Conservation (phyloP, 1,140 invertebrate species). For the Drosophila malerkotliana region DNA sequence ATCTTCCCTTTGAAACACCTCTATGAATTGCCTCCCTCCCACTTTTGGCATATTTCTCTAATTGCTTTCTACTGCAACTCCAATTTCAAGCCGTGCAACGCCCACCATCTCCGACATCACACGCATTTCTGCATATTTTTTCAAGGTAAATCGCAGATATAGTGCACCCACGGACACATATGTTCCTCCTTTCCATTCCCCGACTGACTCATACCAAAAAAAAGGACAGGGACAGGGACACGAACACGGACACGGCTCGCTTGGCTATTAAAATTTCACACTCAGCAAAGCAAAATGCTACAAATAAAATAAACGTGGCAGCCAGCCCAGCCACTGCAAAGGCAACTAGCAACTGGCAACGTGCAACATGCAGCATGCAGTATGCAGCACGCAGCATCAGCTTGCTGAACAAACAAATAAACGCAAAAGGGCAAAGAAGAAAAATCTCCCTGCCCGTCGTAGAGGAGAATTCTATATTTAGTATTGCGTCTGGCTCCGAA, state of each 20-base stretch:
- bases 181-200: conserved; percentile 31
- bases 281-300: conserved; percentile 80
- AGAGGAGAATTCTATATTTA: conserved; percentile 60
- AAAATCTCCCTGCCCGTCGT: not conserved
- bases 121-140: conserved; percentile 58
- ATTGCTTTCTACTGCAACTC: conserved; percentile 43
- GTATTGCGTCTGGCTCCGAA: conserved; percentile 28
- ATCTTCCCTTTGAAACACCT: conserved; percentile 10
- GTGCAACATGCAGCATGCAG: conserved; percentile 32
- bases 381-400: conserved; percentile 50
- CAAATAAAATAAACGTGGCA: conserved; percentile 79
- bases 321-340: conserved; percentile 15
- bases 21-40: not conserved
- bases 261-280: conserved; percentile 82
- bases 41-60: conserved; percentile 29
- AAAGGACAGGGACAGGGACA: conserved; percentile 33
- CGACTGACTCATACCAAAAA: conserved; percentile 50
- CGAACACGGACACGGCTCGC: conserved; percentile 71
- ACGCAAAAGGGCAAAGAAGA: conserved; percentile 65
- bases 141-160: conserved; percentile 79
- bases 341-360: conserved; percentile 18
- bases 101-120: conserved; percentile 41
- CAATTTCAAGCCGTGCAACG: conserved; percentile 32
- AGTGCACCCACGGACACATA: conserved; percentile 59
- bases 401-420: conserved; percentile 75